Evolutionary conservation across 2,797 vertebrate genomes (phyloP), one percentile per base, ranked within the genome.

Genomic region (Lithobates pipiens): DNA sequence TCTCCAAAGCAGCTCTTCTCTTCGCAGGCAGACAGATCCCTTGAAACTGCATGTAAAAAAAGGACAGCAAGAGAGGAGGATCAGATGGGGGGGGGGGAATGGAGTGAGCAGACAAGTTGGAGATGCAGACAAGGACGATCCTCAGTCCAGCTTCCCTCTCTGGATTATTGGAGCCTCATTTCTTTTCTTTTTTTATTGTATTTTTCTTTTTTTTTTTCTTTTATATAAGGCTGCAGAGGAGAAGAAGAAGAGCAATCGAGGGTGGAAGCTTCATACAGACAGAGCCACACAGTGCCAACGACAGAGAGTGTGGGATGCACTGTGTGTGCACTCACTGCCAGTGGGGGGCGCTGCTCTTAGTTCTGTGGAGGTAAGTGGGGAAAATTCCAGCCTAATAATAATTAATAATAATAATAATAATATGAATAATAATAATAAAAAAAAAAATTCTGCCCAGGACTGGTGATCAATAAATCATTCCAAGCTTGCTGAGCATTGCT

Each of bases 161-260:
- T 76, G 44, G 73, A 77, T 77, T 50, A 72, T 3, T 71, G 46
- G 29, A 46, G 73, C 16, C 42, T 82, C 65, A 42, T 76, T 72
- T 68, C 29, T 3, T 4, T 32, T 4, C 3, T 1, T 32, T 32
- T 32, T 32, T 3, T 36, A 5, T 36, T 32, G 3, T 32, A 32
- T 32, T 29, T 29, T 29, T 29, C 29, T 8, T 39, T 39, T 7
- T 0, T 39, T 39, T 39, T 39, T 39, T 39, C 10, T 39, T 39
- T 39, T 39, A 1, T 9, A 39, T 6, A 39, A 65, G 57, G 68
- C 80, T 86, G 76, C 15, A 61, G 76, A 54, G 29, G 71, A 34
- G 77, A 34, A 71, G 77, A 34, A 71, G 42, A 81, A 57, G 65
- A 86, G 75, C 82, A 32, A 54, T 29, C 21, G 73, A 82, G 80